Evolutionary conservation across 2,888 invertebrate species (phyloP).

Genomic region (Drosophila mimica): DNA sequence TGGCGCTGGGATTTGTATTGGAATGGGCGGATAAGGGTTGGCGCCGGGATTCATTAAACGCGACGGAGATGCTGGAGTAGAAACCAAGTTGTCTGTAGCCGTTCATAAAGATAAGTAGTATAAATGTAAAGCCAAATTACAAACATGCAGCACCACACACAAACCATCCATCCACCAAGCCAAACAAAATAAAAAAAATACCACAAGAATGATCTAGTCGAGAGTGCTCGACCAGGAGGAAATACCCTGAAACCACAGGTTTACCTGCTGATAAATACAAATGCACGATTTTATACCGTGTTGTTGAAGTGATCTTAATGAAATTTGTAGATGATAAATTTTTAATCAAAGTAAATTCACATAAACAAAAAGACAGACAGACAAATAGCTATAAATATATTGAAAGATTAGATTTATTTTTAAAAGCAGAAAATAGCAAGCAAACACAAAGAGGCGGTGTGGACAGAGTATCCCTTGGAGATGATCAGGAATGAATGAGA

Average conservation of each 20-base stretch:
- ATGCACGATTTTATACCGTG: not conserved
- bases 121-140: conserved; percentile 44
- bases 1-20: conserved; percentile 85
- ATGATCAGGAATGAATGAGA: not conserved
- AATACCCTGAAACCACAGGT: not conserved
- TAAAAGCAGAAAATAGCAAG: not conserved
- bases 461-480: not conserved
- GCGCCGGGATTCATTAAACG: conserved; percentile 88
- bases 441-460: not conserved
- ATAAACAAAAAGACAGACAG: not conserved
- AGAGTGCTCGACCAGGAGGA: not conserved
- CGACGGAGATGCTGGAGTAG: conserved; percentile 93
- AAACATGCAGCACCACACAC: conserved; percentile 29
- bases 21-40: conserved; percentile 90
- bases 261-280: not conserved
- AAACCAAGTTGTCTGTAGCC: conserved; percentile 87
- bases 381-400: not conserved
- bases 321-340: not conserved
- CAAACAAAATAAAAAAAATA: not conserved
- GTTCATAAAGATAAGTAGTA: conserved; percentile 43
- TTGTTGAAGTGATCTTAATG: not conserved
- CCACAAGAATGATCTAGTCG: not conserved
- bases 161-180: conserved; percentile 7
- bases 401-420: not conserved
- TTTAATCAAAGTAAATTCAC: not conserved